Evolutionary conservation across 2,888 invertebrate genomes (phyloP).

Genomic region (Sesia apiformis): DNA sequence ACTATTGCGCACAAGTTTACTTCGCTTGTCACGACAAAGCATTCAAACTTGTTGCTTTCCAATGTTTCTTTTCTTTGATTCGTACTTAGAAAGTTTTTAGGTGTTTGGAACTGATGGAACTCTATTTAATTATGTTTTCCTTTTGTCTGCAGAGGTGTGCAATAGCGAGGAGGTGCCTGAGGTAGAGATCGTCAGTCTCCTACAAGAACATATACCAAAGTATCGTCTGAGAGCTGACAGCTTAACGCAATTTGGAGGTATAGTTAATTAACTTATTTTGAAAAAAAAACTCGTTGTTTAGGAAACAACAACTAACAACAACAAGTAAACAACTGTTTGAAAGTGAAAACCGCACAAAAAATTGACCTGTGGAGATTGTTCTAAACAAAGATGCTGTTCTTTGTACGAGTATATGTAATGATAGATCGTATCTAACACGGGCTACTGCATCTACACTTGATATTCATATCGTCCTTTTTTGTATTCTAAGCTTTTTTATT

Average conservation of each 20-base stretch:
- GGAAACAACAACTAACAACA: no score
- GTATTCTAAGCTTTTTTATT: no score
- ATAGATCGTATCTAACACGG: no score
- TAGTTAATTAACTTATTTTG: not conserved
- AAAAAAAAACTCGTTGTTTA: no score
- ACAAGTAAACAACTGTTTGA: no score
- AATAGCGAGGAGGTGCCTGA: conserved; percentile 94
- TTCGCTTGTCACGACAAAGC: conserved; percentile 43
- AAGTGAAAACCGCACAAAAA: no score
- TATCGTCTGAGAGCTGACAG: conserved; percentile 96
- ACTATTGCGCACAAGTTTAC: conserved; percentile 1
- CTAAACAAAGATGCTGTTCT: no score
- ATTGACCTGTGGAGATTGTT: no score
- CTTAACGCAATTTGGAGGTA: conserved; percentile 92
- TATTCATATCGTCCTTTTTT: no score
- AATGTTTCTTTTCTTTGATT: conserved; percentile 21
- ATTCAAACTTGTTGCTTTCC: conserved; percentile 42
- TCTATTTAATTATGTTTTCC: conserved; percentile 14
- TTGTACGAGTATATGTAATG: no score
- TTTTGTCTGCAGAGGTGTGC: conserved; percentile 86
- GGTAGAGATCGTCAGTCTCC: conserved; percentile 95
- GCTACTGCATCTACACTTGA: no score
- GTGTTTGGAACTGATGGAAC: not conserved
- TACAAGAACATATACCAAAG: conserved; percentile 95
- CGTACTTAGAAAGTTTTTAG: conserved; percentile 18